phyloP scores from a whole-genome alignment of 2,797 vertebrate species.

The Clarias pachynema region DNA sequence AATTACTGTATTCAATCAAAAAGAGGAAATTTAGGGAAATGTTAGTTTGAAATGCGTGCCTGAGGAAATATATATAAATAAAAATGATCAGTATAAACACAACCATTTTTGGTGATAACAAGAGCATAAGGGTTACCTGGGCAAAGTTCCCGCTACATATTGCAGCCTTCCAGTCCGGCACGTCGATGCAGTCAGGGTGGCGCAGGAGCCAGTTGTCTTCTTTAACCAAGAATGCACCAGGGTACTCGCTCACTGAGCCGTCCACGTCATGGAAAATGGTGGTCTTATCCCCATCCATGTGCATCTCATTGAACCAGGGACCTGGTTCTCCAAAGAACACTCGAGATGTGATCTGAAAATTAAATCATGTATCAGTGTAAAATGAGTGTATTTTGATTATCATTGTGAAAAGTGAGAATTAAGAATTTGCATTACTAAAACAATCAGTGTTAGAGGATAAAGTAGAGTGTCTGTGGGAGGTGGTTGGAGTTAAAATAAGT shows the following conservation, averaged over 20 bases:
- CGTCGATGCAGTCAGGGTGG: conserved; percentile 90
- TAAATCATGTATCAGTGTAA: neutral
- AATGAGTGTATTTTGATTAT: neutral
- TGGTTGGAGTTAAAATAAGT: neutral
- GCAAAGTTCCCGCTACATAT: conserved; percentile 92
- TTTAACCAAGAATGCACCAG: conserved; percentile 92
- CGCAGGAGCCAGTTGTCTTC: conserved; percentile 95
- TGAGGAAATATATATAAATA: too few species aligned
- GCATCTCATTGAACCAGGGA: conserved; percentile 91
- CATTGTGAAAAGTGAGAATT: neutral
- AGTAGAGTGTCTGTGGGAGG: neutral
- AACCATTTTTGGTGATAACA: conserved; percentile 4
- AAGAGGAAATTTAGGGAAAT: too few species aligned
- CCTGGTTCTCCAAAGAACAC: conserved; percentile 97
- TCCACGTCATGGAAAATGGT: conserved; percentile 93
- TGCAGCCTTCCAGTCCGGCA: conserved; percentile 93
- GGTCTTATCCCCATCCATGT: conserved; percentile 97
- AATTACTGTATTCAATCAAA: too few species aligned
- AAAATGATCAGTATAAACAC: neutral
- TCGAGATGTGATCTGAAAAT: conserved; percentile 86
- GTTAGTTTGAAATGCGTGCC: too few species aligned
- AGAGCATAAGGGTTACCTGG: conserved; percentile 72
- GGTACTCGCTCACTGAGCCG: conserved; percentile 92
- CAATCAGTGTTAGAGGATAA: neutral
- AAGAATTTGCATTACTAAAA: neutral